Conservation (phyloP, 2,113 vertebrate species). For the Tretioscincus oriximinensis region DNA sequence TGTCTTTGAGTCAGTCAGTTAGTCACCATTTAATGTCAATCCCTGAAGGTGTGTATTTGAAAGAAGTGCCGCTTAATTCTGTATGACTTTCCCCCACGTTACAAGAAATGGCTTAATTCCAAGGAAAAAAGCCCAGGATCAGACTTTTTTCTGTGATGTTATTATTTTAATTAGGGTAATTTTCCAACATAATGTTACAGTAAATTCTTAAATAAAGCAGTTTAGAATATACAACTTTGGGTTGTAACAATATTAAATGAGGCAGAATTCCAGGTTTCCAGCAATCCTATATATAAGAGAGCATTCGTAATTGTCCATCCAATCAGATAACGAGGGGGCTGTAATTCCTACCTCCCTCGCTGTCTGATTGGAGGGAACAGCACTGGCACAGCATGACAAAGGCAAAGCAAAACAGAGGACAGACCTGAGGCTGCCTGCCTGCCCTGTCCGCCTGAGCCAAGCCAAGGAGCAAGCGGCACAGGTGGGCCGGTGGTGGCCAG, state of each 20-base stretch:
- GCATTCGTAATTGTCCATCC: too few species aligned
- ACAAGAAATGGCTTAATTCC: neutral
- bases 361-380: too few species aligned
- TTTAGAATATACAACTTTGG: neutral
- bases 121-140: neutral
- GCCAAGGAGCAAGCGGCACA: too few species aligned
- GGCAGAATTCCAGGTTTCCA: neutral
- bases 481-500: too few species aligned
- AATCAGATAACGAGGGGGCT: too few species aligned
- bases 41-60: too few species aligned
- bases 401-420: too few species aligned
- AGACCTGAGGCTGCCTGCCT: too few species aligned
- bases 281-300: neutral
- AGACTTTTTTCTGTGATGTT: conserved; percentile 3
- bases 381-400: too few species aligned
- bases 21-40: too few species aligned
- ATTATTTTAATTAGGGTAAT: neutral
- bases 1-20: conserved; percentile 17
- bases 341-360: too few species aligned
- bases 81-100: neutral
- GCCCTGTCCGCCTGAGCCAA: too few species aligned
- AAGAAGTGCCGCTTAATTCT: neutral
- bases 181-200: neutral
- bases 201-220: neutral
- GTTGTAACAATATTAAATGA: neutral